Conservation (phyloP, 2,113 vertebrate species). For the Okapia johnstoni region DNA sequence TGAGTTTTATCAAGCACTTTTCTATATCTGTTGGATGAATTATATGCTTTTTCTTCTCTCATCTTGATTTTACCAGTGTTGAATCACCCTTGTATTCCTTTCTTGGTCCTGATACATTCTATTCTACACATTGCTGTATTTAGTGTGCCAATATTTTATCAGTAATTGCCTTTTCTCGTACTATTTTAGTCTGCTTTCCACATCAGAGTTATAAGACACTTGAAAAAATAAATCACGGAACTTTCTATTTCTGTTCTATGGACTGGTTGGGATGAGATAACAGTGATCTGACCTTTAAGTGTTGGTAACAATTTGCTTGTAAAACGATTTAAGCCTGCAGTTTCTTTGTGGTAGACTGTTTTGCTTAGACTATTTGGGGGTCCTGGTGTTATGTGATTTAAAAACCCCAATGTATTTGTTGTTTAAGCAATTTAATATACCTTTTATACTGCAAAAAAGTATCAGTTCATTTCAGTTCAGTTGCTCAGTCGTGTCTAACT, state of each 20-base stretch:
- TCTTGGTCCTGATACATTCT: neutral
- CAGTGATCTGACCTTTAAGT: neutral
- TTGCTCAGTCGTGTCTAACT: too few relatives aligned
- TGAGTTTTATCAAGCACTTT: neutral
- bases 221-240: neutral
- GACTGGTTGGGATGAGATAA: neutral
- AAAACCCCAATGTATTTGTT: neutral
- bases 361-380: neutral
- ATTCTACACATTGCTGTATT: neutral
- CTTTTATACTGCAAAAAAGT: neutral
- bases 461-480: too few relatives aligned
- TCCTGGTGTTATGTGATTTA: neutral
- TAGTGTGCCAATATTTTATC: neutral
- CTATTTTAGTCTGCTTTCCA: neutral
- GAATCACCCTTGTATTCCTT: neutral
- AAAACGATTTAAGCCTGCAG: neutral
- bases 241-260: neutral
- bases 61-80: neutral
- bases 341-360: neutral
- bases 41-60: neutral
- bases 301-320: neutral
- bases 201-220: neutral
- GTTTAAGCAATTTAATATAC: neutral
- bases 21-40: neutral
- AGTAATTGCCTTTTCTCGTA: neutral